Evolutionary conservation across 1,140 invertebrate species (phyloP).

Genomic region (Leptinotarsa undecemlineata): DNA sequence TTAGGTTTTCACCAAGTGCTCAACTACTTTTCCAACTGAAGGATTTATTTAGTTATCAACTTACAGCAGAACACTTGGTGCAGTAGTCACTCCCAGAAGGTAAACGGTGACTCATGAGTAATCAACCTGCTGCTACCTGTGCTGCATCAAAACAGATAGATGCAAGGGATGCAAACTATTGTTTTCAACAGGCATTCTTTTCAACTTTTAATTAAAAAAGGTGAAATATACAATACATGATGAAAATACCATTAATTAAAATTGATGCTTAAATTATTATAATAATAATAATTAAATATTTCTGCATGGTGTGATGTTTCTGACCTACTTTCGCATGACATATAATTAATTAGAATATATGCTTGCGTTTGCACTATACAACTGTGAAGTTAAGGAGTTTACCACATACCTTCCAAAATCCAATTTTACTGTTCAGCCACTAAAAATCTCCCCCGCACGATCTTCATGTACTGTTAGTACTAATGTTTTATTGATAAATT

Average conservation of each 20-base stretch:
- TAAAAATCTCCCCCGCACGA: background rate
- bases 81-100: slow-evolving; percentile 7
- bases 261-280: background rate
- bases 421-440: background rate
- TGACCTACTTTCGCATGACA: slow-evolving; percentile 16
- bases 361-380: slow-evolving; percentile 12
- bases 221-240: background rate
- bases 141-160: slow-evolving; percentile 8
- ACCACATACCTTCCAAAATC: background rate
- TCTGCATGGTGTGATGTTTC: slow-evolving; percentile 19
- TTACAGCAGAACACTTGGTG: background rate
- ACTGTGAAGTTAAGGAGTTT: background rate
- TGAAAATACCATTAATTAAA: background rate
- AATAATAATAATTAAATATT: slow-evolving; percentile 11
- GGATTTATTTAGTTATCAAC: too few relatives aligned
- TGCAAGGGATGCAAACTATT: background rate
- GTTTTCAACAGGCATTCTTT: background rate
- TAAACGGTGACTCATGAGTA: slow-evolving; percentile 11
- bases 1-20: too few relatives aligned
- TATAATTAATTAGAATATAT: background rate
- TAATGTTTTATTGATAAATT: background rate
- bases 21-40: too few relatives aligned
- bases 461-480: background rate
- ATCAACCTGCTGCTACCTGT: slow-evolving; percentile 21
- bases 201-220: background rate